These are phyloP conservation scores for Coenobita brevimanus DNA, from an alignment of 1,140 invertebrate species.

Conservation along the genomic window DNA sequence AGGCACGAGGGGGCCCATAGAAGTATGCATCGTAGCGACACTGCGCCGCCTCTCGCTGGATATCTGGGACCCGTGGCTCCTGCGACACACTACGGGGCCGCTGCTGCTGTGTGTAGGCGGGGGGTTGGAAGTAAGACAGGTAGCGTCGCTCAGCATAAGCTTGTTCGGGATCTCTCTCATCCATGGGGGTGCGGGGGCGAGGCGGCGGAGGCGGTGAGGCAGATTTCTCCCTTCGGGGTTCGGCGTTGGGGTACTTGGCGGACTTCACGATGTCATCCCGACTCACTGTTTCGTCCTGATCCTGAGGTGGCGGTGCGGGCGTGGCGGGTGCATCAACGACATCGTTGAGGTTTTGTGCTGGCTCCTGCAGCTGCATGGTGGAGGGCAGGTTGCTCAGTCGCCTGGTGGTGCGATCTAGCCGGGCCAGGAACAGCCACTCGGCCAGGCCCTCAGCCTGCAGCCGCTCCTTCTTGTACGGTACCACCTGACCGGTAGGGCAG, in stretches of 20 bases:
- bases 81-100: conserved; percentile 11
- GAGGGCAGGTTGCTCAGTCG: conserved; percentile 46
- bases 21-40: conserved; percentile 65
- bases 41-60: conserved; percentile 57
- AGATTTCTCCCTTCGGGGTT: not conserved
- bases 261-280: conserved; percentile 40
- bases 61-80: conserved; percentile 21
- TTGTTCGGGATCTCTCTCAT: conserved; percentile 66
- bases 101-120: conserved; percentile 52
- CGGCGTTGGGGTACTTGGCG: conserved; percentile 35
- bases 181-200: conserved; percentile 65
- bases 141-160: conserved; percentile 64
- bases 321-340: not conserved
- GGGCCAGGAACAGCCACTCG: conserved; percentile 66
- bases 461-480: conserved; percentile 23
- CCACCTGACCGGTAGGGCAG: conserved; percentile 4
- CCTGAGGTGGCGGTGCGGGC: not conserved
- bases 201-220: conserved; percentile 54
- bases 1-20: conserved; percentile 58
- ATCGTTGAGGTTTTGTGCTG: conserved; percentile 28
- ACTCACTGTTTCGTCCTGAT: conserved; percentile 21
- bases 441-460: conserved; percentile 61
- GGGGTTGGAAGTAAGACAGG: conserved; percentile 59
- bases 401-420: conserved; percentile 59
- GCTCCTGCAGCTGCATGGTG: conserved; percentile 55